A percentile compares a stretch with the other conserved stretches of the same genome.
These are phyloP conservation scores for Pangasius djambal DNA, from an alignment of 2,797 vertebrate species.

Conservation along the genomic window DNA sequence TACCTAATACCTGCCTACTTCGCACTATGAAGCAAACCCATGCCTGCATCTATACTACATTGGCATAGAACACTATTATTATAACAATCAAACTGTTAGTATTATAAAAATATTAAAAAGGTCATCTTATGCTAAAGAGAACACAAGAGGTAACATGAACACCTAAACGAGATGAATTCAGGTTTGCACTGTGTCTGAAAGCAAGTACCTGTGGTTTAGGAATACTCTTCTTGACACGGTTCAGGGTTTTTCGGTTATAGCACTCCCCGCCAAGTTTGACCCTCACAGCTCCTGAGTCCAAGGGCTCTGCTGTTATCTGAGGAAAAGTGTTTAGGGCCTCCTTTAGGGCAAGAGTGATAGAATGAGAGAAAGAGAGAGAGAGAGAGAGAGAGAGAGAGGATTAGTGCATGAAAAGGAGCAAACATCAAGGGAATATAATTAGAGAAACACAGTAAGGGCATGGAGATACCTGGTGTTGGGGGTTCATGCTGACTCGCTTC, in stretches of 20 bases:
- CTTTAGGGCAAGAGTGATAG: conserved; percentile 62
- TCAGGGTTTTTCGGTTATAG: conserved; percentile 93
- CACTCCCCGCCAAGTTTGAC: conserved; percentile 85
- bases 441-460: neutral
- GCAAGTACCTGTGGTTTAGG: conserved; percentile 85
- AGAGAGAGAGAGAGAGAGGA: neutral
- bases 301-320: conserved; percentile 84
- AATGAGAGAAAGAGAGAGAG: neutral
- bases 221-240: conserved; percentile 88
- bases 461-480: conserved; percentile 82
- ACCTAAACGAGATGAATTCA: neutral
- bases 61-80: neutral
- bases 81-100: neutral
- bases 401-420: neutral
- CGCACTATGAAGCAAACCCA: neutral
- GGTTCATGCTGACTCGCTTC: conserved; percentile 85
- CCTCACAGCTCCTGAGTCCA: conserved; percentile 78
- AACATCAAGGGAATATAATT: neutral
- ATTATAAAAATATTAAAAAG: neutral
- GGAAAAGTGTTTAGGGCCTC: conserved; percentile 88
- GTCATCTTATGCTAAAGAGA: neutral
- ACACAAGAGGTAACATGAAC: neutral
- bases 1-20: neutral
- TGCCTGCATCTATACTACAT: neutral
- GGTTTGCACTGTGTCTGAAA: neutral